Evolutionary conservation across 2,888 invertebrate species (phyloP).

Genomic region (Drosophila prolongata): DNA sequence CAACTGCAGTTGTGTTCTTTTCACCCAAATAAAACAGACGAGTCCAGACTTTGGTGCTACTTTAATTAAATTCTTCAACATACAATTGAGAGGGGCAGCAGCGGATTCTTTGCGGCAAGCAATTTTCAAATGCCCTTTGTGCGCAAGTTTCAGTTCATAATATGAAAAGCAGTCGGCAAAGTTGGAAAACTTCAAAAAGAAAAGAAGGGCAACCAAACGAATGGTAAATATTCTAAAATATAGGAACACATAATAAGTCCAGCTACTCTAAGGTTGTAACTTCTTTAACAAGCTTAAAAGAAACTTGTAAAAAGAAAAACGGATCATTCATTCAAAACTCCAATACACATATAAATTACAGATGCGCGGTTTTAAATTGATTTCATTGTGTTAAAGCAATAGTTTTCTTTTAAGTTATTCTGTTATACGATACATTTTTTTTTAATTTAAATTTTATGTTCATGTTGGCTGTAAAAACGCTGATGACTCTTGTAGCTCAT

Average conservation of each 20-base stretch:
- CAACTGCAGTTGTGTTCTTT: conserved; percentile 29
- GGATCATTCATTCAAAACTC: not conserved
- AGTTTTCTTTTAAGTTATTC: too few species aligned
- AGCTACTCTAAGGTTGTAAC: not conserved
- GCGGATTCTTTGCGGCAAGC: conserved; percentile 55
- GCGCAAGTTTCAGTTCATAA: conserved; percentile 31
- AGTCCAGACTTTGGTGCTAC: conserved; percentile 19
- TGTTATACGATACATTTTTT: too few species aligned
- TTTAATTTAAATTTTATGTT: too few species aligned
- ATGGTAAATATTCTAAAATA: conserved; percentile 1
- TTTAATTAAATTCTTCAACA: conserved; percentile 63
- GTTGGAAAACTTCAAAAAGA: conserved; percentile 3
- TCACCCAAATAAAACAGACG: conserved; percentile 16
- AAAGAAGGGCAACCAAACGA: conserved; percentile 7
- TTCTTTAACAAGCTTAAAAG: not conserved
- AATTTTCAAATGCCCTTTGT: conserved; percentile 52
- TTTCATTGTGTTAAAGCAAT: too few species aligned
- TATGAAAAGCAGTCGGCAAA: conserved; percentile 15
- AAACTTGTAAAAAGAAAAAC: not conserved
- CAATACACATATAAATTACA: not conserved
- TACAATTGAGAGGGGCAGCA: conserved; percentile 36
- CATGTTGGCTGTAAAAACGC: too few species aligned
- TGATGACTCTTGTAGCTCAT: too few species aligned
- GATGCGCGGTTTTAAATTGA: too few species aligned
- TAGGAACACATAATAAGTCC: not conserved